Evolutionary conservation across 2,113 vertebrate species (phyloP), one percentile per base, ranked within the genome.

Genomic region (Myanophis thanlyinensis): DNA sequence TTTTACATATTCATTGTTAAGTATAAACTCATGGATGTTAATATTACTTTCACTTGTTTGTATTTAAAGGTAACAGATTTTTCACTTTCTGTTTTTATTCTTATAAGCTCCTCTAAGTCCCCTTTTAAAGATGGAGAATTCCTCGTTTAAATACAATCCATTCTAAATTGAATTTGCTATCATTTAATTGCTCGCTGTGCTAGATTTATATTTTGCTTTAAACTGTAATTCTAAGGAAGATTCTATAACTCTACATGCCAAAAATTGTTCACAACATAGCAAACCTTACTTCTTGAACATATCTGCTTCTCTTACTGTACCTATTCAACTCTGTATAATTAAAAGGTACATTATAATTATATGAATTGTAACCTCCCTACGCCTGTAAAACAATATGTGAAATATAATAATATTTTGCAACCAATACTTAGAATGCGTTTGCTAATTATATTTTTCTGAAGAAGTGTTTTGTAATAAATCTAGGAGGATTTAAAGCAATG

Each of bases 401-500:
- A 53, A 91, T 89, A 89, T 89, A 93, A 88, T 91, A 90, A 12
- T 80, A 91, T 89, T 93, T 53, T 89, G 10, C 90, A 84, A 87
- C 62, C 90, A 92, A 93, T 85, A 67, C 53, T 95, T 92, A 93
- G 80, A 86, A 90, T 18, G 73, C 13, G 92, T 51, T 85, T 40
- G 67, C 92, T 92, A 95, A 92, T 59, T 94, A 91, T 94, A 91
- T 95, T 87, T 93, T 94, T 94, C 92, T 93, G 88, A 94, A 89
- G 62, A 5, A 91, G 13, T 95, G 47, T 92, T 95, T 94, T 85
- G 89, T 89, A 94, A 92, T 90, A 91, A 94, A 90, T 89, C 48
- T 90, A 86, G 22, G 91, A 48, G 48, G 88, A 91, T 93, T 92
- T 93, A 56, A 44, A 52, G 80, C 85, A 73, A 92, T 73, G 94